These are phyloP conservation scores for Diadumene lineata DNA, from an alignment of 92 coral and sea anemone species.

Conservation along the genomic window DNA sequence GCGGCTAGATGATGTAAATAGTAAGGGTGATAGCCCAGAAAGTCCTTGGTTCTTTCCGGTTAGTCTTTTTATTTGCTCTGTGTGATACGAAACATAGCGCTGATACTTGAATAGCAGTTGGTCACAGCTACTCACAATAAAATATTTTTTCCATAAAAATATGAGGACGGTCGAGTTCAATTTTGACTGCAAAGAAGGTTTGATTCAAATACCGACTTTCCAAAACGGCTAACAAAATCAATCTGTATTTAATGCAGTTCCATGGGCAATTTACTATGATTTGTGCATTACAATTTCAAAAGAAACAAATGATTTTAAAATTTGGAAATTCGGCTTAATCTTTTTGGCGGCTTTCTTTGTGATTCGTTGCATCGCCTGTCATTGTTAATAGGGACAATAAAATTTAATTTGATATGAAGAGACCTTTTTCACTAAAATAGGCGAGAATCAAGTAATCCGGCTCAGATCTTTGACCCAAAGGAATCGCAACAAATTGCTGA, in stretches of 20 bases:
- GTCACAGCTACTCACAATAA: slow-evolving; percentile 3
- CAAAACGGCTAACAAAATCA: slow-evolving; percentile 2
- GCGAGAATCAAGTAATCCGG: neutral
- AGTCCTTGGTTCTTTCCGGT: slow-evolving; percentile 28
- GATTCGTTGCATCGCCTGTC: neutral
- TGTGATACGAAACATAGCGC: slow-evolving; percentile 5
- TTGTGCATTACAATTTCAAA: slow-evolving; percentile 7
- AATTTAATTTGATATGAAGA: slow-evolving; percentile 21
- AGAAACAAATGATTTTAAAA: neutral
- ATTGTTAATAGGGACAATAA: slow-evolving; percentile 25
- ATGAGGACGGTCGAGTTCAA: too few species aligned
- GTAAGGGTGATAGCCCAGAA: slow-evolving; percentile 4
- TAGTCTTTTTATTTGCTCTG: slow-evolving; percentile 38
- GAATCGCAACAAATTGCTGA: neutral
- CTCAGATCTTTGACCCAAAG: neutral
- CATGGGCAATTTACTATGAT: neutral
- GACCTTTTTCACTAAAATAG: neutral
- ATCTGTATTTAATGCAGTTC: too few species aligned
- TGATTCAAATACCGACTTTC: neutral
- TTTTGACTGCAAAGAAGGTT: too few species aligned
- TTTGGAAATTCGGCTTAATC: slow-evolving; percentile 21
- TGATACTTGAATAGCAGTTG: neutral
- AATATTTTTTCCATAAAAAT: too few species aligned
- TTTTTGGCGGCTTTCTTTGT: slow-evolving; percentile 28
- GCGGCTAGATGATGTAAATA: slow-evolving; percentile 36